A percentile compares a stretch with the other conserved stretches of the same genome.
Conservation (phyloP, 2,113 vertebrate genomes). For the Serilophus lunatus region DNA sequence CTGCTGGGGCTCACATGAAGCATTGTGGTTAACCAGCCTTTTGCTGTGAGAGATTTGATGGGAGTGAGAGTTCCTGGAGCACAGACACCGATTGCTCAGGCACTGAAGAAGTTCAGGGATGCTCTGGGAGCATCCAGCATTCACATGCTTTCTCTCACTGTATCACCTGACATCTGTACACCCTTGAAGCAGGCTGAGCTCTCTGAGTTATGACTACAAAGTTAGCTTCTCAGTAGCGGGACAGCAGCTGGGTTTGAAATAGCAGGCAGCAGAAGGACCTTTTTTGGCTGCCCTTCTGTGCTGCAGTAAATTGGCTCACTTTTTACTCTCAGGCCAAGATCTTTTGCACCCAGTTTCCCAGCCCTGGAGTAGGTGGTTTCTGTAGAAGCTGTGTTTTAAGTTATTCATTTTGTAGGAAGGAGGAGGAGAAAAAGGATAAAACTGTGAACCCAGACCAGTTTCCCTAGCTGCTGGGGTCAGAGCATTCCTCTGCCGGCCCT, state of each 20-base stretch:
- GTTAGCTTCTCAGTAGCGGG: not conserved
- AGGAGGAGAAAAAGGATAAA: not conserved
- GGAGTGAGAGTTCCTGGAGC: not conserved
- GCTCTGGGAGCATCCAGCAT: not conserved
- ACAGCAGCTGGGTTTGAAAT: fast-evolving
- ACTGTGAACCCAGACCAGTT: not conserved
- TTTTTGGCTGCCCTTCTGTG: not conserved
- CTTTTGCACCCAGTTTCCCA: not conserved
- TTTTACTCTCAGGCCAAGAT: not conserved
- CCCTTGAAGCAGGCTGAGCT: not conserved
- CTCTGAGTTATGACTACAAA: not conserved
- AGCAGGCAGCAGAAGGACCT: not conserved
- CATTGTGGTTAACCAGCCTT: fast-evolving
- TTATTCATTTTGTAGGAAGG: not conserved
- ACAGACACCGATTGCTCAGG: fast-evolving
- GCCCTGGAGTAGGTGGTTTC: not conserved
- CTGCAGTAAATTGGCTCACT: not conserved
- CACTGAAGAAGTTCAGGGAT: not conserved
- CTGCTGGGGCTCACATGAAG: not conserved
- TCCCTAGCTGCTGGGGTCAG: not conserved
- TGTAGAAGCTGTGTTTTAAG: not conserved
- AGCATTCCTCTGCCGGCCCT: fast-evolving
- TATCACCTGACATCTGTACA: not conserved
- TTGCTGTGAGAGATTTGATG: not conserved
- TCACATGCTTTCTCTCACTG: not conserved